phyloP scores from a whole-genome alignment of 2,797 vertebrate genomes.

The Neosilurus hyrtlii region DNA sequence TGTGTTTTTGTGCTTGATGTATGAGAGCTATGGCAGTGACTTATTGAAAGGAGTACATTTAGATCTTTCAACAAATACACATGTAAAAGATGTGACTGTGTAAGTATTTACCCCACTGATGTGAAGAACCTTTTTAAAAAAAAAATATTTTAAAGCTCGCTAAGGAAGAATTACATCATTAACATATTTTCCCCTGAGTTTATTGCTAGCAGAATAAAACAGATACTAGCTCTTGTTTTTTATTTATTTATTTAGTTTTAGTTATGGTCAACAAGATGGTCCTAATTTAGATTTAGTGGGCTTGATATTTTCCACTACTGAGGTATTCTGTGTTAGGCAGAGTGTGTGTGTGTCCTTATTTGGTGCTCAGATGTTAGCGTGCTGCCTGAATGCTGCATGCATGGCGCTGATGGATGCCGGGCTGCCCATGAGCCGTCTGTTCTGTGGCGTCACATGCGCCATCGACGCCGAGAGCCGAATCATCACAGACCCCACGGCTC shows the following conservation, averaged over 20 bases:
- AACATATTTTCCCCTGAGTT: background rate
- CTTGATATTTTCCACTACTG: background rate
- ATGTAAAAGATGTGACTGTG: background rate
- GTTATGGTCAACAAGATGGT: background rate
- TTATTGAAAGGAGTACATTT: background rate
- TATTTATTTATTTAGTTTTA: background rate
- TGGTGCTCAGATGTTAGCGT: conserved; percentile 78
- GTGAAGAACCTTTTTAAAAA: background rate
- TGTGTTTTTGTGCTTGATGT: background rate
- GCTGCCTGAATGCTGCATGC: conserved; percentile 84
- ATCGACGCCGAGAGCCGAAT: conserved; percentile 74
- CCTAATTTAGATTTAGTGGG: background rate
- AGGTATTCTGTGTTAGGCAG: background rate
- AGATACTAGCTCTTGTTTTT: background rate
- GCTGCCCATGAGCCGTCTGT: conserved; percentile 82
- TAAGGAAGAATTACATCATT: background rate
- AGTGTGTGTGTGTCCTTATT: conserved; percentile 42
- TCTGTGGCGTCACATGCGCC: conserved; percentile 87
- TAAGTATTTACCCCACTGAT: background rate
- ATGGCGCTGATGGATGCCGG: conserved; percentile 89
- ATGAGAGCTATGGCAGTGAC: background rate
- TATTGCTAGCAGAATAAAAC: background rate
- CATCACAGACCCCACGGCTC: conserved; percentile 78
- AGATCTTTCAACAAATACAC: background rate
- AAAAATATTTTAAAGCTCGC: background rate